Percentiles rank a stretch among this genome's conserved stretches.
phyloP scores from a whole-genome alignment of 2,797 vertebrate genomes.

The Varecia variegata region DNA sequence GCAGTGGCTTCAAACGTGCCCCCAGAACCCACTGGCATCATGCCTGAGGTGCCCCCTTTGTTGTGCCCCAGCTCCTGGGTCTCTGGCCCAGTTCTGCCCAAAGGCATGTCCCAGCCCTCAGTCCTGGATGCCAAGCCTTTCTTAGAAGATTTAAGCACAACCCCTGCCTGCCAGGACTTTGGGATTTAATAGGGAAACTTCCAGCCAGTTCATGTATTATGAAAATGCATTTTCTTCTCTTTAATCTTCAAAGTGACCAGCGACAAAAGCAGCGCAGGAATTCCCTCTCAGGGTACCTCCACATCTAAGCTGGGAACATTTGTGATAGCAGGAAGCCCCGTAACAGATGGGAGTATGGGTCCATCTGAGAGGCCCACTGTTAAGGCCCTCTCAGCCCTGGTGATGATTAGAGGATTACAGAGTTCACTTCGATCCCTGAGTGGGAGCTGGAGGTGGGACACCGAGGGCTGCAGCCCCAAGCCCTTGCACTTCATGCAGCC shows the following conservation, averaged over 20 bases:
- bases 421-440: neutral
- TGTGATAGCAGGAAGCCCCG: neutral
- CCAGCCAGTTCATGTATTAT: neutral
- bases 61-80: neutral
- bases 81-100: neutral
- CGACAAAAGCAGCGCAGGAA: neutral
- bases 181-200: constrained; percentile 39
- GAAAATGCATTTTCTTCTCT: neutral
- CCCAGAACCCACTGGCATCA: neutral
- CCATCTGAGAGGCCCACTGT: neutral
- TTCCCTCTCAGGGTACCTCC: neutral
- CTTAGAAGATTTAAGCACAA: neutral
- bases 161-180: neutral
- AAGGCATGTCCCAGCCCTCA: neutral
- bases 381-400: neutral
- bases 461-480: neutral
- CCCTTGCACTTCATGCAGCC: neutral
- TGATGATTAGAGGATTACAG: neutral
- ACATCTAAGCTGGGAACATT: neutral
- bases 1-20: neutral
- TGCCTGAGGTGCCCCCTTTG: neutral
- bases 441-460: neutral
- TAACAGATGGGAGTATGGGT: neutral
- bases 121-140: neutral
- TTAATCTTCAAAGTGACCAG: constrained; percentile 50